Conservation (phyloP, 2,797 vertebrate species). For the Gallinago stenura region DNA sequence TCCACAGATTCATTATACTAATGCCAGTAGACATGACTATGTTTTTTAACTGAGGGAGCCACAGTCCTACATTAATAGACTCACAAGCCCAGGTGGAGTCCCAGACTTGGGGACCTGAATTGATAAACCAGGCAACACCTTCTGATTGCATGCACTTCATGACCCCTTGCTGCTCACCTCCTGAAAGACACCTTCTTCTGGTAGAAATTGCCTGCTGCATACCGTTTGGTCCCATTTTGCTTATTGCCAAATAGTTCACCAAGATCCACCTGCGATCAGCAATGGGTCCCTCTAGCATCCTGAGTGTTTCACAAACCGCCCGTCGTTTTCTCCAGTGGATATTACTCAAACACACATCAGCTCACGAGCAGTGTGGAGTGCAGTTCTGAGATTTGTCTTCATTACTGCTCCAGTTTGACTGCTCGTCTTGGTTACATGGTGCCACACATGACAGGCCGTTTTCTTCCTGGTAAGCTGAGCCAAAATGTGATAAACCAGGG, state of each 20-base stretch:
- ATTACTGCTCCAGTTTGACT: background rate
- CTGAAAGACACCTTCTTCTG: background rate
- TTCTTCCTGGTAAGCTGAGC: background rate
- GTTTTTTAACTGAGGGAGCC: background rate
- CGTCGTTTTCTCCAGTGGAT: background rate
- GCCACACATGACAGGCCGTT: rapidly evolving
- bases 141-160: background rate
- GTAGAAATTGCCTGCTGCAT: background rate
- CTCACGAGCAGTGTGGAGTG: background rate
- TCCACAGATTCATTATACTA: background rate
- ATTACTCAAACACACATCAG: background rate
- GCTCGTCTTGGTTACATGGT: rapidly evolving
- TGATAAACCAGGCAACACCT: background rate
- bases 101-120: background rate
- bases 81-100: background rate
- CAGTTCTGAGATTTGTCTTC: background rate
- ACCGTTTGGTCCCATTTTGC: background rate
- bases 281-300: background rate
- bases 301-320: background rate
- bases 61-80: background rate
- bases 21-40: background rate
- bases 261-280: background rate
- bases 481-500: background rate
- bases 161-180: background rate
- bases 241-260: background rate